These are phyloP conservation scores for Dendrolimus houi DNA, from an alignment of 2,888 invertebrate genomes.

Conservation along the genomic window DNA sequence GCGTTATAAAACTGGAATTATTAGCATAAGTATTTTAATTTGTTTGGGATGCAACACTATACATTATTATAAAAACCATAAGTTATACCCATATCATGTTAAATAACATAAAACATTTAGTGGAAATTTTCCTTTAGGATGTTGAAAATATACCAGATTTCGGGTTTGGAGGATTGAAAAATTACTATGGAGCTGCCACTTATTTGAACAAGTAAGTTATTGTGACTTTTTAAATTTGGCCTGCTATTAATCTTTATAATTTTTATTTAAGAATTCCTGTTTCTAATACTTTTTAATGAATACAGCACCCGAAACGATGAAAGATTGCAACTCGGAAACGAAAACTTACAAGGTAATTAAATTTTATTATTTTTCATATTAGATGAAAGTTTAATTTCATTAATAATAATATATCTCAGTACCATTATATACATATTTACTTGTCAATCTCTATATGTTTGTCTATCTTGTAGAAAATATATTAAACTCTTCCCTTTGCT, in stretches of 20 bases:
- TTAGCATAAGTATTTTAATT: background rate
- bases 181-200: conserved; percentile 64
- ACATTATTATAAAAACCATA: background rate
- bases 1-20: background rate
- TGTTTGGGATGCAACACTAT: background rate
- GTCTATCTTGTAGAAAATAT: too few species aligned
- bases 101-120: background rate
- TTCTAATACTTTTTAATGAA: too few species aligned
- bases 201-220: conserved; percentile 54
- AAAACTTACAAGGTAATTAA: conserved; percentile 55
- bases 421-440: too few species aligned
- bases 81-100: background rate
- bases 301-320: conserved; percentile 42
- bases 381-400: background rate
- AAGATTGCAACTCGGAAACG: conserved; percentile 59
- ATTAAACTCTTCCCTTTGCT: background rate
- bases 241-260: background rate
- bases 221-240: background rate
- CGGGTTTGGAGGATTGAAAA: conserved; percentile 26
- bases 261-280: conserved; percentile 22
- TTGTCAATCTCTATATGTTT: too few species aligned
- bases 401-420: too few species aligned
- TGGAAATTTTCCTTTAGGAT: conserved; percentile 26
- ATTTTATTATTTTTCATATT: conserved; percentile 4
- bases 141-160: conserved; percentile 26